Evolutionary conservation across 2,797 vertebrate genomes (phyloP), one percentile per base, ranked within the genome.

Genomic region (Todus mexicanus): DNA sequence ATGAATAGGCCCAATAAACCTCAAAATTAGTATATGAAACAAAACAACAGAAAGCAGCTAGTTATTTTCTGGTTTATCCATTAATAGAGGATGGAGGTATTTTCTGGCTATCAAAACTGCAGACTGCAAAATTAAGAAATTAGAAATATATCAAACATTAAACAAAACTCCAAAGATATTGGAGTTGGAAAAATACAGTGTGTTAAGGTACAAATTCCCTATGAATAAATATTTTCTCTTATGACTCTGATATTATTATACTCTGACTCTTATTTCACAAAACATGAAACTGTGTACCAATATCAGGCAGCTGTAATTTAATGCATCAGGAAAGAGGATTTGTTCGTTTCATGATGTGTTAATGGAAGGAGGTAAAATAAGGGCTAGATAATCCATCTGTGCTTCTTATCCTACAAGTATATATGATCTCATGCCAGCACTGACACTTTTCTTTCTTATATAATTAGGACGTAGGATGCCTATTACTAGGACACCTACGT

Each of bases 381-480:
- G 51, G 90, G 57, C 37, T 18, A 89, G 72, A 95, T 95, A 93
- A 95, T 84, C 73, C 86, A 92, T 83, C 56, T 50, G 77, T 61
- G 74, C 45, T 93, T 88, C 82, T 95, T 93, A 72, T 76, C 75
- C 87, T 92, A 86, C 68, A 93, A 91, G 61, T 50, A 69, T 18
- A 65, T 81, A 84, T 27, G 88, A 96, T 82, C 83, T 96, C 87
- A 53, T 48, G 60, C 50, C 91, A 96, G 89, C 73, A 90, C 84
- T 50, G 17, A 94, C 91, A 95, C 89, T 96, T 92, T 73, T 88
- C 87, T 84, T 89, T 89, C 90, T 97, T 97, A 96, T 75, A 50
- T 96, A 97, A 97, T 68, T 70, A 81, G 92, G 81, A 89, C 80
- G 37, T 95, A 96, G 94, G 96, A 91, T 91, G 88, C 60, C 92